These are phyloP conservation scores for Pogonocichla stellata DNA, from an alignment of 2,113 vertebrate genomes.

Conservation along the genomic window DNA sequence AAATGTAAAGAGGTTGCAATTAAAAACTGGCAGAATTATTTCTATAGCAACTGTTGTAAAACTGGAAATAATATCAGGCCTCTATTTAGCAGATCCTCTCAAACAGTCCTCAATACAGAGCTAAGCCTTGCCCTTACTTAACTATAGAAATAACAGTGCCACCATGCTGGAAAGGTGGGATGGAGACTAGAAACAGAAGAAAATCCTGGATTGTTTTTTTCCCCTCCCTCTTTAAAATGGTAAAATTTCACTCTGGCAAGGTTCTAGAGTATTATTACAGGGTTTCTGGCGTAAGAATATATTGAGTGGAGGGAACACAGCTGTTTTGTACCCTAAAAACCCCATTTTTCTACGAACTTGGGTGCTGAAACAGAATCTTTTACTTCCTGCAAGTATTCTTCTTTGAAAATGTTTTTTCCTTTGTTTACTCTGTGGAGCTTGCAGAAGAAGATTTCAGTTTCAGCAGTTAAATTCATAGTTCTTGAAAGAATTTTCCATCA, in stretches of 20 bases:
- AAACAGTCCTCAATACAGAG: not conserved
- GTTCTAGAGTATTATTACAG: not conserved
- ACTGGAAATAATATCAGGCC: not conserved
- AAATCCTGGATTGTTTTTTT: not conserved
- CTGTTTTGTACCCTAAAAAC: not conserved
- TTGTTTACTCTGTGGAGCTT: not conserved
- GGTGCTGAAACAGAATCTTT: not conserved
- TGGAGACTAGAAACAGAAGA: not conserved
- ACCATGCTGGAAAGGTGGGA: not conserved
- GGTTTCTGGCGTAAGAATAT: not conserved
- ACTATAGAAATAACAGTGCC: not conserved
- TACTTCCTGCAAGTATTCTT: not conserved
- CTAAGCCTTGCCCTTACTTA: not conserved
- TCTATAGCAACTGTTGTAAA: not conserved
- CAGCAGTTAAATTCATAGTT: not conserved
- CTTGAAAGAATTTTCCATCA: not conserved
- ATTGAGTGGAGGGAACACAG: rapidly evolving
- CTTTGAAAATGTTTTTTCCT: not conserved
- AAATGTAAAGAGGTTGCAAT: not conserved
- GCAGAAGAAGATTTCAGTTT: not conserved
- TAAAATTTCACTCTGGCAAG: not conserved
- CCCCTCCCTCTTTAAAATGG: not conserved
- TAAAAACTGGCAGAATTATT: not conserved
- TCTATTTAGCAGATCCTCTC: not conserved
- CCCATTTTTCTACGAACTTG: not conserved